These are phyloP conservation scores for Poicephalus meyeri DNA, from an alignment of 2,113 vertebrate genomes.

Conservation along the genomic window DNA sequence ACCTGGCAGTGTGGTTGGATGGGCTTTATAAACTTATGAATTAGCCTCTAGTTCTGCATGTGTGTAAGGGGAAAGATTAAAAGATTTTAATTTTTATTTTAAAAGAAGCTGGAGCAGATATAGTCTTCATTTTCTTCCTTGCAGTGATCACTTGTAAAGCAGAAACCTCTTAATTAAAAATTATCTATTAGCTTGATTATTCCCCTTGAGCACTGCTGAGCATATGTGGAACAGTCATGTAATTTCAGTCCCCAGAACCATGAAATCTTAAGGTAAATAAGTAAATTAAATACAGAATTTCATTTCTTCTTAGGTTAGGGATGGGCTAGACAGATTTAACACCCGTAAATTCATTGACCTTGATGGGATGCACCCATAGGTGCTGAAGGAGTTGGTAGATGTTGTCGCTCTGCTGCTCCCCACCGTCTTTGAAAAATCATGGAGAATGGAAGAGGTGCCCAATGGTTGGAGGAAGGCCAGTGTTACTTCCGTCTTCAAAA, in stretches of 20 bases:
- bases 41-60: not conserved
- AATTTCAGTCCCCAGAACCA: not conserved
- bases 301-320: not conserved
- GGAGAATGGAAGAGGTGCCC: not conserved
- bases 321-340: not conserved
- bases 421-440: not conserved
- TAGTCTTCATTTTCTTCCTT: not conserved
- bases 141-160: not conserved
- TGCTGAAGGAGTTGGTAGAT: not conserved
- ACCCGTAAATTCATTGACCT: not conserved
- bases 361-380: not conserved
- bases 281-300: not conserved
- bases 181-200: not conserved
- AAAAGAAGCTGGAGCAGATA: not conserved
- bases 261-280: not conserved
- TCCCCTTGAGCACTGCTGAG: not conserved
- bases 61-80: not conserved
- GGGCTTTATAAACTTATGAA: not conserved
- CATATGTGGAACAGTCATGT: not conserved
- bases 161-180: not conserved
- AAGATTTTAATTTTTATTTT: not conserved
- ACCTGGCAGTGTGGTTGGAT: not conserved
- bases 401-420: not conserved
- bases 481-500: not conserved
- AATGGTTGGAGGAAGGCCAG: not conserved